A percentile compares a stretch with the other conserved stretches of the same genome.
Evolutionary conservation across 2,113 vertebrate genomes (phyloP).

Genomic region (Peucedramus taeniatus): DNA sequence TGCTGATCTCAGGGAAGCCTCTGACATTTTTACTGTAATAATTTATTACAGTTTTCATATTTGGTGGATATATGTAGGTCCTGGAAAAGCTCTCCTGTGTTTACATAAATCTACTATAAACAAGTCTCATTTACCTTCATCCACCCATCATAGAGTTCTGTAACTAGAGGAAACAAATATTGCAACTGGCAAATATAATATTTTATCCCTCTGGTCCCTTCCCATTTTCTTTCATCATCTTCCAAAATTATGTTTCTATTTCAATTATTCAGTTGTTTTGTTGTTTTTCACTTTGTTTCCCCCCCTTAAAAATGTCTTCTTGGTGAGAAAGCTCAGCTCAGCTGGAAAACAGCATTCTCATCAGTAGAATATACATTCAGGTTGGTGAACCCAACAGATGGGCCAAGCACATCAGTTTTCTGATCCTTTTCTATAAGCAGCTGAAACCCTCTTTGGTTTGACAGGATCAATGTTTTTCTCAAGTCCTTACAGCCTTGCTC

Average conservation of each 20-base stretch:
- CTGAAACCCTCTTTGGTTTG: not conserved
- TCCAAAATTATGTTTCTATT: conserved; percentile 11
- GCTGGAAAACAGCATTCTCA: not conserved
- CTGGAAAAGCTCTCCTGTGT: conserved; percentile 39
- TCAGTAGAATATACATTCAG: not conserved
- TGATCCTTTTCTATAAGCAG: not conserved
- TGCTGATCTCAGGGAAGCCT: conserved; percentile 13
- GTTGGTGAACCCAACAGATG: not conserved
- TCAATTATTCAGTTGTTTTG: conserved; percentile 4
- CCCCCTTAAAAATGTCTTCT: not conserved
- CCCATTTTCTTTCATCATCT: conserved; percentile 22
- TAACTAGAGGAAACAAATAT: conserved; percentile 41
- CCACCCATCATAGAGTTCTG: conserved; percentile 3
- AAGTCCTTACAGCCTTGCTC: not conserved
- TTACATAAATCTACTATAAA: conserved; percentile 48
- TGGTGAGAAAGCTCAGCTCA: not conserved
- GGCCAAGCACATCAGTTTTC: not conserved
- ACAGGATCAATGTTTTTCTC: not conserved
- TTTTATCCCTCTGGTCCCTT: conserved; percentile 22
- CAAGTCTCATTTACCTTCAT: conserved; percentile 36
- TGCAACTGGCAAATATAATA: conserved; percentile 15
- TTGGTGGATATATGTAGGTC: conserved; percentile 27
- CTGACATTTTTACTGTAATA: conserved; percentile 40
- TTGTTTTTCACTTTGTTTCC: not conserved
- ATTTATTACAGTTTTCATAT: conserved; percentile 46